A percentile compares a stretch with the other conserved stretches of the same genome.
Conservation (phyloP, 2,888 invertebrate genomes). For the Hemistola chrysoprasaria region DNA sequence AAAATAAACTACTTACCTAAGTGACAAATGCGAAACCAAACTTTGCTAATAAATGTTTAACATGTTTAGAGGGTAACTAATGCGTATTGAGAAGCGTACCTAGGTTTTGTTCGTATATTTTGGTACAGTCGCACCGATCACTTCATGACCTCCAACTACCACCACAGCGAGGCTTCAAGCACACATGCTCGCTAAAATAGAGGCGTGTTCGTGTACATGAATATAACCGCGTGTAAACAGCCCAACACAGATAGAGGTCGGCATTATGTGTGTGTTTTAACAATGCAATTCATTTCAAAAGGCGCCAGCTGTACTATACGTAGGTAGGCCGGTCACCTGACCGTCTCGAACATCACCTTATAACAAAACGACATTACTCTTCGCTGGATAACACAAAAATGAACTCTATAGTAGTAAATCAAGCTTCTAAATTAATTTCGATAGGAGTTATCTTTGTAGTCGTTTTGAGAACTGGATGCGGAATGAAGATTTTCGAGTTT, state of each 20-base stretch:
- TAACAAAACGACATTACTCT: slow-evolving; percentile 22
- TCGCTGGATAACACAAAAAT: slow-evolving; percentile 27
- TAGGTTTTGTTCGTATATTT: slow-evolving; percentile 1
- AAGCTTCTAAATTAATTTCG: slow-evolving; percentile 20
- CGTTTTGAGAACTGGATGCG: slow-evolving; percentile 22
- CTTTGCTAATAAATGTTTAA: slow-evolving; percentile 45
- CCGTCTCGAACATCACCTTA: slow-evolving; percentile 35
- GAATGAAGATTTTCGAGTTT: slow-evolving; percentile 52
- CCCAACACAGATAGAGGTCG: slow-evolving; percentile 48
- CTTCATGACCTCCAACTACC: slow-evolving; percentile 63
- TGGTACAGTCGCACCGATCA: slow-evolving; percentile 46
- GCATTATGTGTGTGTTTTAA: slow-evolving; percentile 42
- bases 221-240: slow-evolving; percentile 48
- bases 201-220: slow-evolving; percentile 66
- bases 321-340: slow-evolving; percentile 69
- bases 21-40: slow-evolving; percentile 38
- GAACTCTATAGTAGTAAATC: slow-evolving; percentile 22
- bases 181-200: slow-evolving; percentile 43
- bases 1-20: slow-evolving; percentile 50
- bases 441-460: not conserved
- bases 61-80: too few relatives aligned
- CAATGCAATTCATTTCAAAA: slow-evolving; percentile 70
- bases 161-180: slow-evolving; percentile 49
- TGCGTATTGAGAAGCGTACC: slow-evolving; percentile 23
- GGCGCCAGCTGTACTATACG: slow-evolving; percentile 59